phyloP scores from a whole-genome alignment of 1,140 invertebrate species.

The Bombus consobrinus region DNA sequence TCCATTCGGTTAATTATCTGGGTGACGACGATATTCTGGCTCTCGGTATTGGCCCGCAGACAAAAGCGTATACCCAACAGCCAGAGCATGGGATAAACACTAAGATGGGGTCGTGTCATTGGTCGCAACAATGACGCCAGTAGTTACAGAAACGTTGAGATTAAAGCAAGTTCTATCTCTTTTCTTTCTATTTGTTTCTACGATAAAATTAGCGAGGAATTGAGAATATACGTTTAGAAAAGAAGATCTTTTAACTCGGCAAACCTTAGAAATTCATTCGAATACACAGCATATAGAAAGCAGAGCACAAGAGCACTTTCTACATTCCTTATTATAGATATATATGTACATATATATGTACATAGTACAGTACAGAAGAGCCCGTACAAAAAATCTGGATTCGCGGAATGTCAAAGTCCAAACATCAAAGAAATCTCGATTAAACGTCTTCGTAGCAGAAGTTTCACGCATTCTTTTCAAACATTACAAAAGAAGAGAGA shows the following conservation, averaged over 20 bases:
- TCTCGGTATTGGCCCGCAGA: background rate
- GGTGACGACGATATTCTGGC: constrained; percentile 10
- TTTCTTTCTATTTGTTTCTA: background rate
- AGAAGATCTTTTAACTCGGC: background rate
- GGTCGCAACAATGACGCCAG: background rate
- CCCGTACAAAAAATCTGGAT: background rate
- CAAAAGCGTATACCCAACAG: background rate
- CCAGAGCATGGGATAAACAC: background rate
- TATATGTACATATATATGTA: background rate
- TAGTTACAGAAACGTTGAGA: too few relatives aligned
- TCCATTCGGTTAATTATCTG: constrained; percentile 49
- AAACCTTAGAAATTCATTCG: background rate
- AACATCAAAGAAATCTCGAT: background rate
- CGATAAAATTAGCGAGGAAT: background rate
- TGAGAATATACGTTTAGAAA: background rate
- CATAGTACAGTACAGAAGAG: too few relatives aligned
- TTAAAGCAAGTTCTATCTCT: background rate
- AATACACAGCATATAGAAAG: background rate
- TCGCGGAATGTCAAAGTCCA: background rate
- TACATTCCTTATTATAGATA: background rate
- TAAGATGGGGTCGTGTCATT: background rate
- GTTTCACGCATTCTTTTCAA: background rate
- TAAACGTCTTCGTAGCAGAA: background rate
- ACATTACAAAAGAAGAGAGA: background rate
- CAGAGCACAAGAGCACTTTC: background rate